Conservation (phyloP, 2,888 invertebrate genomes). For the Aphodius sticticus region DNA sequence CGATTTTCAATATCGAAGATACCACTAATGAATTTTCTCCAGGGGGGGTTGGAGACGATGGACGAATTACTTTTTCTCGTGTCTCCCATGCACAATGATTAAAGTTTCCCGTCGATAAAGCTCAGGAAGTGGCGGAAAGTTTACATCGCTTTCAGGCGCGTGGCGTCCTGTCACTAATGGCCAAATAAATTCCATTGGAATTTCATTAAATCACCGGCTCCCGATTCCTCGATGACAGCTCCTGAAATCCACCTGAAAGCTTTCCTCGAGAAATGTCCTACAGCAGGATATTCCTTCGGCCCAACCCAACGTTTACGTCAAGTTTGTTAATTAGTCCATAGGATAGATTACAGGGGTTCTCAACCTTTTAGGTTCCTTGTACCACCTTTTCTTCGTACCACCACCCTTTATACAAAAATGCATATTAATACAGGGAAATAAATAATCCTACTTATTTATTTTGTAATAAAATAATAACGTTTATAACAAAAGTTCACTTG, state of each 20-base stretch:
- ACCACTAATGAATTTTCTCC: neutral
- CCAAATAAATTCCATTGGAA: neutral
- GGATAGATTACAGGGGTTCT: too few species aligned
- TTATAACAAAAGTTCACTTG: too few species aligned
- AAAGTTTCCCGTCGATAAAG: neutral
- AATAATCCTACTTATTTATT: too few species aligned
- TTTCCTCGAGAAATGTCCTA: neutral
- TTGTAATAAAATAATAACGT: too few species aligned
- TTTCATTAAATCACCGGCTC: neutral
- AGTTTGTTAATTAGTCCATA: neutral
- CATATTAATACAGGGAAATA: too few species aligned
- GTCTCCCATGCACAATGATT: neutral
- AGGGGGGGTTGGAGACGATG: neutral
- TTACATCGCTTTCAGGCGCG: conserved; percentile 4
- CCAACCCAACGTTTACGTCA: neutral
- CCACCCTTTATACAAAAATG: too few species aligned
- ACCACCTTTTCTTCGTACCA: too few species aligned
- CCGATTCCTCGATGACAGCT: conserved; percentile 4
- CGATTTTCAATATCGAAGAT: neutral
- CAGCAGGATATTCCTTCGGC: neutral
- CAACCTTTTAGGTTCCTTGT: too few species aligned
- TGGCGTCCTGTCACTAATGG: conserved; percentile 4
- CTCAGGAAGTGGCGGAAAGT: neutral
- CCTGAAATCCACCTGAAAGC: conserved; percentile 4
- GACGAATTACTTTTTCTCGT: neutral